Base-by-base conservation (phyloP, 2,888 invertebrate genomes). In the Dyspetes luteomarginatus region DNA sequence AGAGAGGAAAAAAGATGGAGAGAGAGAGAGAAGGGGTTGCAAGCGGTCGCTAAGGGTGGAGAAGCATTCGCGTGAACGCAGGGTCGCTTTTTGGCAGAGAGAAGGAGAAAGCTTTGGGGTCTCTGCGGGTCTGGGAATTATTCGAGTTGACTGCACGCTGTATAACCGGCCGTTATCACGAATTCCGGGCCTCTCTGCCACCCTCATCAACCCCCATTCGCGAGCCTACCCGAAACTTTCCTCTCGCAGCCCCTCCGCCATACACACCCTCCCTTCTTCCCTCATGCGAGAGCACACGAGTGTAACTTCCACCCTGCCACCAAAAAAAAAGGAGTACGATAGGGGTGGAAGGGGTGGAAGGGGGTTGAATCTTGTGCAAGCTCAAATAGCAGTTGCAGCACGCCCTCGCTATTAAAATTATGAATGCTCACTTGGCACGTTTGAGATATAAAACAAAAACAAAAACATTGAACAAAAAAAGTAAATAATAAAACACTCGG, bases 351-450 rank as follows among this genome's bases (percentile, higher is more conserved):
- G n/a, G n/a, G n/a, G n/a, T n/a, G n/a, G n/a, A n/a, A n/a, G n/a
- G n/a, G 36, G 12, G 36, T 12, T 9, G 2, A 7, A 12, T 12
- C 41, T 22, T 19, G 68, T 41, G 28, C 15, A 69, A 50, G 62
- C 30, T 19, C 75, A 65, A 65, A 58, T 65, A 58, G 48, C 41
- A 30, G 56, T 45, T 45, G 48, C 22, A 50, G 17, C 41, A 19
- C 30, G 64, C 48, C 30, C 22, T 30, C 15, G 19, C 64, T 75
- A 68, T 65, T 55, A 78, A 69, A 82, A 84, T 82, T 82, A 81
- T 81, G 81, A 84, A 82, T 82, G 78, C 79, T 81, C 81, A 78
- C 81, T 80, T 78, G 68, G 77, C 78, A 56, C 75, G 77, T 79
- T n/a, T n/a, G n/a, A n/a, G n/a, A n/a, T n/a, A n/a, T n/a, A n/a